Evolutionary conservation across 1,140 invertebrate species (phyloP), one percentile per base, ranked within the genome.

Genomic region (Melitaea cinxia): DNA sequence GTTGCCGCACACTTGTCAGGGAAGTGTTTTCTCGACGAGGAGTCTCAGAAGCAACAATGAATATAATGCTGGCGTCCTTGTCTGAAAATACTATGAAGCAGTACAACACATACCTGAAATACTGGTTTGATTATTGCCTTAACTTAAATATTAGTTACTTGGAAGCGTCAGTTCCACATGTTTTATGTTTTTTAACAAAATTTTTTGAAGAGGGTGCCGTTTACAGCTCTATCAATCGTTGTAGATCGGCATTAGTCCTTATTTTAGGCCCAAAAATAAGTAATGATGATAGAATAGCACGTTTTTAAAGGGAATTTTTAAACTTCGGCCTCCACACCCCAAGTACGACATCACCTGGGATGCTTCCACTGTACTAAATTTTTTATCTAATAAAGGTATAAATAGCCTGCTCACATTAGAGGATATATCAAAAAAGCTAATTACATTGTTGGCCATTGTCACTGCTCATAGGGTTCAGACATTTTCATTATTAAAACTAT

Each of bases 1-100:
- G 70, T 75, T 64, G 68, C 68, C 9, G 75, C 49, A 21, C 56
- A 62, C 24, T 74, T 78, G 66, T 78, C 70, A 19, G 59, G 67
- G 7, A 50, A 26, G 65, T 70, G 19, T 52, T 68, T 1, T 0
- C 53, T 45, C 56, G 4, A 28, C 70, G 65, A 54, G 59, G 19
- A 70, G 10, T 70, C 9, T 57, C 66, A 1, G 23, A 15, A 17
- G 19, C 35, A 1, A 45, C 70, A 59, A 14, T 65, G 9, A 26
- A 58, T n/a, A 63, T 68, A 28, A 45, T 45, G 14, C 4, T 15
- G 1, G 39, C 39, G 1, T 45, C 39, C 2, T 2, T 45, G 1
- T 45, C 39, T 1, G 15, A 45, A 1, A 45, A 17, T 45, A 17
- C 39, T 1, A 17, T 45, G 1, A 45, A 45, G 9, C 19, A 45